Evolutionary conservation across 2,113 vertebrate genomes (phyloP).

Genomic region (Ochotona princeps): DNA sequence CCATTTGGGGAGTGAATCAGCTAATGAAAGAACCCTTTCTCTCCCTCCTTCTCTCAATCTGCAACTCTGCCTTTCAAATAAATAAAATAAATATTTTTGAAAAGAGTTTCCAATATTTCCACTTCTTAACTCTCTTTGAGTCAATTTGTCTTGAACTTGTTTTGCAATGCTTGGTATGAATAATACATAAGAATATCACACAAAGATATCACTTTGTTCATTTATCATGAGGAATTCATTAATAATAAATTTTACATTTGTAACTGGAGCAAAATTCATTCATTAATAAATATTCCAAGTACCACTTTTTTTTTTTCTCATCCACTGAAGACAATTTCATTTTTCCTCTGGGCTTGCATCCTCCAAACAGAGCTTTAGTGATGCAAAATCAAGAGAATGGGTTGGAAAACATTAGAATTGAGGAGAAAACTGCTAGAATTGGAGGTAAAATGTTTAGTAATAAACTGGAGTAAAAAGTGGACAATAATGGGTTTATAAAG

Average conservation of each 20-base stretch:
- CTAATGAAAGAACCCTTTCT: too few species aligned
- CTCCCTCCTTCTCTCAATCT: too few species aligned
- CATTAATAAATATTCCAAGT: neutral
- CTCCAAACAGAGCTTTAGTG: neutral
- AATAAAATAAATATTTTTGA: too few species aligned
- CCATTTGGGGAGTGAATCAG: too few species aligned
- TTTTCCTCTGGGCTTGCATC: neutral
- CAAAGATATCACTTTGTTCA: neutral
- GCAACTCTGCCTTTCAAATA: too few species aligned
- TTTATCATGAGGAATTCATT: neutral
- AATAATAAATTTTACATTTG: neutral
- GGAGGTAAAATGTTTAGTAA: neutral
- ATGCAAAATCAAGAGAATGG: neutral
- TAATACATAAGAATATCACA: constrained; percentile 5
- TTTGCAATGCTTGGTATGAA: constrained; percentile 17
- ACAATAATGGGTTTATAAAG: neutral
- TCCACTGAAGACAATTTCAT: neutral
- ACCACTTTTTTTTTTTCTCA: neutral
- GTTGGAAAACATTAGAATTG: neutral
- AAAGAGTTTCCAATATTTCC: neutral
- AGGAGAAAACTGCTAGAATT: neutral
- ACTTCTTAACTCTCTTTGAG: neutral
- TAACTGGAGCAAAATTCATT: constrained; percentile 31
- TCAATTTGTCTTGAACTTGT: constrained; percentile 17
- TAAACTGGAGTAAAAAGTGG: neutral